Conservation (phyloP, 2,888 invertebrate species). For the Steinernema hermaphroditum region DNA sequence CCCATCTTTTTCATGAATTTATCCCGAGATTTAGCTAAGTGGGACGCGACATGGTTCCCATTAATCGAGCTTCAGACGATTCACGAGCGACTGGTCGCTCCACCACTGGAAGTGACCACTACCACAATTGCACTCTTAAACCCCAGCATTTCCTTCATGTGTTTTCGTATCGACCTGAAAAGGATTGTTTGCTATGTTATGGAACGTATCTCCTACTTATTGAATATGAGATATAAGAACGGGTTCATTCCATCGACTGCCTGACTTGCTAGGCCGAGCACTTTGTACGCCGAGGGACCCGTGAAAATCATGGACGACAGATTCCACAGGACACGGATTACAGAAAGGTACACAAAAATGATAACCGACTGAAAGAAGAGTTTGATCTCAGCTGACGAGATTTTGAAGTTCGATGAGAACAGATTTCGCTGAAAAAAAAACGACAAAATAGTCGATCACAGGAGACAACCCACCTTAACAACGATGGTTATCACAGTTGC, state of each 20-base stretch:
- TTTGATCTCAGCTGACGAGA: not conserved
- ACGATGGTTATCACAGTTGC: not conserved
- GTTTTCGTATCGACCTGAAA: not conserved
- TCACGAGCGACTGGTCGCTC: too few relatives aligned
- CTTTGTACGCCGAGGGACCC: not conserved
- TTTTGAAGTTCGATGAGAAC: not conserved
- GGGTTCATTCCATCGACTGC: not conserved
- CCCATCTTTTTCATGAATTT: too few relatives aligned
- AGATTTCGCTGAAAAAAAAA: not conserved
- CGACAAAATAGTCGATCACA: too few relatives aligned
- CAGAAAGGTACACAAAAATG: not conserved
- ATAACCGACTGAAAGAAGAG: not conserved
- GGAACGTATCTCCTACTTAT: too few relatives aligned
- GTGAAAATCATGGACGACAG: not conserved
- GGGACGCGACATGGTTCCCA: too few relatives aligned
- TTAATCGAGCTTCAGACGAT: too few relatives aligned
- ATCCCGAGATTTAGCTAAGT: too few relatives aligned
- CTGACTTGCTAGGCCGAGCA: not conserved
- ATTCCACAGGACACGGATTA: not conserved
- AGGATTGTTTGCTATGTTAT: too few relatives aligned
- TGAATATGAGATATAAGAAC: not conserved
- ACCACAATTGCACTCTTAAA: too few relatives aligned
- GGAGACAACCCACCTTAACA: not conserved
- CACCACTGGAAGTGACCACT: too few relatives aligned
- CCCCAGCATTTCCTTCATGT: not conserved